Evolutionary conservation across 2,888 invertebrate genomes (phyloP).

Genomic region (Hydrotaea diabolus): DNA sequence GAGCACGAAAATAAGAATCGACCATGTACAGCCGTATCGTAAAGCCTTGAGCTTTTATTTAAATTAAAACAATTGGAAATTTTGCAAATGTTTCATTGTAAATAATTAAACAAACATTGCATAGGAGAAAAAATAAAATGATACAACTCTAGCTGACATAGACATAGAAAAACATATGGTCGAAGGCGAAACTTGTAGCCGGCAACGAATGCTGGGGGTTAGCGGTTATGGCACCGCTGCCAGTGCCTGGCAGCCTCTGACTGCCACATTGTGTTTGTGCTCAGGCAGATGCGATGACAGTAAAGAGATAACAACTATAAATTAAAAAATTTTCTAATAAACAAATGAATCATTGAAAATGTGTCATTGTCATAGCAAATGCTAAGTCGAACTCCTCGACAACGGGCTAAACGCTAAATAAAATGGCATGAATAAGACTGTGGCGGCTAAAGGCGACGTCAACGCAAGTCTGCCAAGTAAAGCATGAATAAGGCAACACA

Average conservation of each 20-base stretch:
- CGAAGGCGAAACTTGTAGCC: slow-evolving; percentile 53
- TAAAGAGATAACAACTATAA: slow-evolving; percentile 68
- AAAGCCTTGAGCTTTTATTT: background rate
- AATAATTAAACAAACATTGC: slow-evolving; percentile 38
- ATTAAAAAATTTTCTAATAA: slow-evolving; percentile 67
- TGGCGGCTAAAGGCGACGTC: background rate
- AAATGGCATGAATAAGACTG: slow-evolving; percentile 7
- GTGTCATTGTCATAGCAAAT: slow-evolving; percentile 68
- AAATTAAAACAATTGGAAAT: background rate
- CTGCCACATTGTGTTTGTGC: slow-evolving; percentile 46
- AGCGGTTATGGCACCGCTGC: background rate
- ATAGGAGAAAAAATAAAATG: background rate
- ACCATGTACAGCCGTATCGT: background rate
- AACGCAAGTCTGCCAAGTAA: too few species aligned
- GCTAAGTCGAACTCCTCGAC: background rate
- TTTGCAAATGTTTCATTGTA: background rate
- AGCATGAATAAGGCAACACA: background rate
- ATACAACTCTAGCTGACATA: background rate
- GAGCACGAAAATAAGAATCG: too few species aligned
- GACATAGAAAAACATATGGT: slow-evolving; percentile 30
- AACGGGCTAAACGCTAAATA: slow-evolving; percentile 37
- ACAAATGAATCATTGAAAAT: slow-evolving; percentile 70
- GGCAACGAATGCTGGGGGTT: background rate
- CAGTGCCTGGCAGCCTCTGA: background rate
- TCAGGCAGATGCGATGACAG: slow-evolving; percentile 69